Percentiles rank a stretch among this genome's conserved stretches.
Evolutionary conservation across 2,113 vertebrate species (phyloP).

Genomic region (Scomber japonicus): DNA sequence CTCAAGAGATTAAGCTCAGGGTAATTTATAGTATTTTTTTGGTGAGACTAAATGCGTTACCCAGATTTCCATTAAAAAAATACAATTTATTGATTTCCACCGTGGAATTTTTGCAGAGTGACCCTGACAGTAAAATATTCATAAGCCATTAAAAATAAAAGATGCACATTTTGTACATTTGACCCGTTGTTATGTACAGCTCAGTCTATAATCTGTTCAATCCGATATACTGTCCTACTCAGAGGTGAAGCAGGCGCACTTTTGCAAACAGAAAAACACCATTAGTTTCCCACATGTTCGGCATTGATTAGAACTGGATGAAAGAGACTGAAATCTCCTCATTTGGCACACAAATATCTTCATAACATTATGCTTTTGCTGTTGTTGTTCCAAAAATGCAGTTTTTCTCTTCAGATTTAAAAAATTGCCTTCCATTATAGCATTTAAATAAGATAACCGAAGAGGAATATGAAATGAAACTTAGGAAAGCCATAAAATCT

Average conservation of each 20-base stretch:
- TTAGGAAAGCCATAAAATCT: conserved; percentile 69
- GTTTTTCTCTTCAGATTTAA: conserved; percentile 55
- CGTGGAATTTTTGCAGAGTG: conserved; percentile 62
- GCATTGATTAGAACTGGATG: conserved; percentile 75
- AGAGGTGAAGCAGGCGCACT: conserved; percentile 67
- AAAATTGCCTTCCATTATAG: conserved; percentile 71
- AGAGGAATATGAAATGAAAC: conserved; percentile 72
- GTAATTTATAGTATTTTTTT: conserved; percentile 75
- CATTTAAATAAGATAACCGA: conserved; percentile 72
- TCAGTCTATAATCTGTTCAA: conserved; percentile 69
- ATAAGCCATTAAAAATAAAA: conserved; percentile 85
- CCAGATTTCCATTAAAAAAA: conserved; percentile 74
- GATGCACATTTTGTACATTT: conserved; percentile 82
- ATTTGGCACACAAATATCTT: conserved; percentile 80
- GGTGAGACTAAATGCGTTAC: conserved; percentile 72
- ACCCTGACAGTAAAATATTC: conserved; percentile 84
- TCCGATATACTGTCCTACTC: conserved; percentile 71
- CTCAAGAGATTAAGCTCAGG: conserved; percentile 75
- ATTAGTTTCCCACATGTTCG: conserved; percentile 78
- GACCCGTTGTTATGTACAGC: conserved; percentile 75
- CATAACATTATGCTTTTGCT: conserved; percentile 66
- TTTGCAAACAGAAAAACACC: conserved; percentile 73
- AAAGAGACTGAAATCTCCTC: conserved; percentile 77
- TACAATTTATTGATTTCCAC: conserved; percentile 80
- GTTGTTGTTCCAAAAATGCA: conserved; percentile 62